phyloP scores from a whole-genome alignment of 2,888 invertebrate genomes.

The Volucella inflata region DNA sequence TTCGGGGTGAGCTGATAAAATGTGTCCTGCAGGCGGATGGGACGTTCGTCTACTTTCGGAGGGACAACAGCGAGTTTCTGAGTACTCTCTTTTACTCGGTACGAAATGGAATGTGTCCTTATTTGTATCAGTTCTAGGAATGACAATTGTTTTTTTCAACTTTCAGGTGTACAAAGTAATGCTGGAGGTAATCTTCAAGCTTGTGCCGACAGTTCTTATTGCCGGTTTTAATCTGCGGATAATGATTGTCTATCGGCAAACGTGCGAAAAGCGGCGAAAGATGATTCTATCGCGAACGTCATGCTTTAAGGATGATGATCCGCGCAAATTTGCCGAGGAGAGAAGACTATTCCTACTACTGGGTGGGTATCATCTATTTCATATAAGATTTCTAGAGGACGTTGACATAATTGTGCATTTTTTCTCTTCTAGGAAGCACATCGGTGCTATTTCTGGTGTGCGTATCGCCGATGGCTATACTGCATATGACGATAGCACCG shows the following conservation, averaged over 20 bases:
- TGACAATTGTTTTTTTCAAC: constrained; percentile 28
- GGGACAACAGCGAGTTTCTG: constrained; percentile 85
- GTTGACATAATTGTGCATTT: neutral
- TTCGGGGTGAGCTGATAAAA: constrained; percentile 86
- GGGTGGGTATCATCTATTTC: constrained; percentile 80
- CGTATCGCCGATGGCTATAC: constrained; percentile 89
- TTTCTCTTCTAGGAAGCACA: constrained; percentile 84
- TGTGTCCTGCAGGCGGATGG: constrained; percentile 85
- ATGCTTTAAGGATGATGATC: constrained; percentile 86
- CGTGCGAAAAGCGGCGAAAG: constrained; percentile 87
- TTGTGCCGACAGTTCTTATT: constrained; percentile 87
- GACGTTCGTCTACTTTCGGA: constrained; percentile 86
- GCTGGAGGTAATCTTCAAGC: constrained; percentile 87
- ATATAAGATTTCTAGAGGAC: neutral
- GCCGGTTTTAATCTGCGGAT: constrained; percentile 88
- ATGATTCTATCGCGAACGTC: constrained; percentile 86
- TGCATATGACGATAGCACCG: constrained; percentile 88
- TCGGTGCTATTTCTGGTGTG: constrained; percentile 88
- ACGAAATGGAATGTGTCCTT: constrained; percentile 12
- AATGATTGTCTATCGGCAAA: constrained; percentile 87
- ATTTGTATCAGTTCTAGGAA: neutral
- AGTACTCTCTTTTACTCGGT: constrained; percentile 85
- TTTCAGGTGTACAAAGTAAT: constrained; percentile 86
- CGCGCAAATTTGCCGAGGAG: constrained; percentile 88
- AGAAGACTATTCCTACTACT: constrained; percentile 87